Percentiles rank a stretch among this genome's conserved stretches.
phyloP scores from a whole-genome alignment of 2,113 vertebrate species.

The Spea bombifrons region DNA sequence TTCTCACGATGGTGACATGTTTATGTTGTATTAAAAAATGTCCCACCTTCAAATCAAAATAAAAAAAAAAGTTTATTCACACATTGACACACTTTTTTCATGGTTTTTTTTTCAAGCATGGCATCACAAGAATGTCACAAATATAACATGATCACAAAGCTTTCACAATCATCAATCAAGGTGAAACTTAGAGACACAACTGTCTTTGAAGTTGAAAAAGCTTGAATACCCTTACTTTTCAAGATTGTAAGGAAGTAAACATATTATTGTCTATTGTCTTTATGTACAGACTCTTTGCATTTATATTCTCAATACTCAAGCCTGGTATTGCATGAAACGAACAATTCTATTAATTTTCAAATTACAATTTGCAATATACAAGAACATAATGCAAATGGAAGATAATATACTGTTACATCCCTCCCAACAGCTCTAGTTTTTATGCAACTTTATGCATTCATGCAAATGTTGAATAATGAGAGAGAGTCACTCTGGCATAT shows the following conservation, averaged over 20 bases:
- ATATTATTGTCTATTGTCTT: not conserved
- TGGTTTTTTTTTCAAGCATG: conserved; percentile 13
- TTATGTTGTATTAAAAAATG: conserved; percentile 15
- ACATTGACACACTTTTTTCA: not conserved
- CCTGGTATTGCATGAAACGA: no score
- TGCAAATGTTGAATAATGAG: no score
- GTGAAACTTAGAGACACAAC: not conserved
- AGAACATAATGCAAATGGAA: no score
- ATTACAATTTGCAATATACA: no score
- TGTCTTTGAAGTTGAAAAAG: conserved; percentile 13
- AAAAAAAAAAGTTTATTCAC: not conserved
- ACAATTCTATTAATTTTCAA: no score
- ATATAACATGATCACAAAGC: conserved; percentile 10
- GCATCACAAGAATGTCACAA: conserved; percentile 19
- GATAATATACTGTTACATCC: no score
- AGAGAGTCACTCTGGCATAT: no score
- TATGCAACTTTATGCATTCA: no score
- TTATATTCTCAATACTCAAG: not conserved
- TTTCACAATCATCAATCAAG: conserved; percentile 11
- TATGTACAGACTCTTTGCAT: not conserved
- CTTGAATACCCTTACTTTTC: conserved; percentile 1
- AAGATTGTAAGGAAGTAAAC: not conserved
- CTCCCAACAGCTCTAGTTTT: no score
- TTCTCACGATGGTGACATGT: not conserved
- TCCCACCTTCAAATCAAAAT: not conserved